Base-by-base conservation (phyloP, 2,113 vertebrate genomes). In the Martes martes region DNA sequence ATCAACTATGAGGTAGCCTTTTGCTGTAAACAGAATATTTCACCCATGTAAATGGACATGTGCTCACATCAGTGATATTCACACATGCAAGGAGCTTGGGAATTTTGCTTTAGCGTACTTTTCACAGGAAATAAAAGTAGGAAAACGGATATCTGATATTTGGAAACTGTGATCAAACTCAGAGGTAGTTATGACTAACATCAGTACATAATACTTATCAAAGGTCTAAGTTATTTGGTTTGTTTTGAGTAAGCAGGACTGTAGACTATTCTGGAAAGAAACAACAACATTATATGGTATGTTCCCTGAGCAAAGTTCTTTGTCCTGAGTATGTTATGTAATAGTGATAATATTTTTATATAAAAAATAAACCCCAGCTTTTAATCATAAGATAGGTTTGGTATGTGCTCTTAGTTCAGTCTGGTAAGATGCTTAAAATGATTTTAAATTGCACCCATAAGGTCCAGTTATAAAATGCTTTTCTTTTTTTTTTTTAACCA, bases 271-370 rank as follows among this genome's bases (percentile, higher is more conserved):
- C 98, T 99, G 99, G 98, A 99, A 99, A 99, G 98, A 99, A 99
- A 99, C 98, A 99, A 98, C 84, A 98, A 98, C 94, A 99, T 99
- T 98, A 99, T 98, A 99, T 99, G 99, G 99, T 99, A 99, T 99
- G 99, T 99, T 99, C 99, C 99, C 99, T 99, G 99, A 99, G 99
- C 99, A 99, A 99, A 99, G 99, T 99, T 99, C 98, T 99, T 99
- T 99, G 99, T 99, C 99, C 99, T 99, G 99, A 99, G 99, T 99
- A 98, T 99, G 99, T 99, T 99, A 99, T 99, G 98, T 98, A 99
- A 99, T 96, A 99, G 97, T 99, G 99, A 99, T 96, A 98, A 98
- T 98, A 98, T 99, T 99, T 94, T 99, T 97, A 98, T 98, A 99
- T 99, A 99, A 98, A 99, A 99, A 99, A 99, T 99, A 99, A 99